Conservation (phyloP, 2,888 invertebrate species). For the Poecilobothrus nobilitatus region DNA sequence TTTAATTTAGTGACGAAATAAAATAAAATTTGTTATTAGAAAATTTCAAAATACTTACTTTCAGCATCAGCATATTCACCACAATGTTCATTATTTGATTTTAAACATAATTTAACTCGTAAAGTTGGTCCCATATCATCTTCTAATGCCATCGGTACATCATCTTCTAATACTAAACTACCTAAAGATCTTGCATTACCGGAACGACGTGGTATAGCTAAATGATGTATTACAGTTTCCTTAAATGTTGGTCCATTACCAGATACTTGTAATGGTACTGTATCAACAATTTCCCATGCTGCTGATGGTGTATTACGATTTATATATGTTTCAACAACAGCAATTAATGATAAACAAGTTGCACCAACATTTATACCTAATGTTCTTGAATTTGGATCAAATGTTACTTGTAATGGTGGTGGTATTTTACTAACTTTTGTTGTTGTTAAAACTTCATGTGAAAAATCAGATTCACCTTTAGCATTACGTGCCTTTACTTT, state of each 20-base stretch:
- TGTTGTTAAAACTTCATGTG: slow-evolving; percentile 70
- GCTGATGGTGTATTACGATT: slow-evolving; percentile 50
- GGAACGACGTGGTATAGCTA: slow-evolving; percentile 45
- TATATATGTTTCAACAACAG: slow-evolving; percentile 63
- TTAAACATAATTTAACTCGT: slow-evolving; percentile 72
- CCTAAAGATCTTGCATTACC: slow-evolving; percentile 49
- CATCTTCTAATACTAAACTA: slow-evolving; percentile 32
- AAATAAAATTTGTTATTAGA: too few relatives aligned
- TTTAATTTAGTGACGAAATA: too few relatives aligned
- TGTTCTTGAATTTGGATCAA: slow-evolving; percentile 66
- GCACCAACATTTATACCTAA: slow-evolving; percentile 72
- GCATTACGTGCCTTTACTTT: slow-evolving; percentile 85
- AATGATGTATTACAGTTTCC: slow-evolving; percentile 59
- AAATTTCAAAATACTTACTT: slow-evolving; percentile 51
- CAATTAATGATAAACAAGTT: slow-evolving; percentile 69
- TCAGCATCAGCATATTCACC: slow-evolving; percentile 77
- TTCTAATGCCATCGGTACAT: slow-evolving; percentile 49
- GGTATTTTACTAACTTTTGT: slow-evolving; percentile 81
- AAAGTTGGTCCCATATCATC: slow-evolving; percentile 58
- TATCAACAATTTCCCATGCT: slow-evolving; percentile 64
- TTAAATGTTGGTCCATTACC: slow-evolving; percentile 61
- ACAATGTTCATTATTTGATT: slow-evolving; percentile 71
- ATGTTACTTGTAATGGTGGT: slow-evolving; percentile 69
- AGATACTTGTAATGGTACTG: slow-evolving; percentile 61
- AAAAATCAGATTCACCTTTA: slow-evolving; percentile 78